Evolutionary conservation across 2,888 invertebrate species (phyloP), one percentile per base, ranked within the genome.

Genomic region (Latrodectus elegans): DNA sequence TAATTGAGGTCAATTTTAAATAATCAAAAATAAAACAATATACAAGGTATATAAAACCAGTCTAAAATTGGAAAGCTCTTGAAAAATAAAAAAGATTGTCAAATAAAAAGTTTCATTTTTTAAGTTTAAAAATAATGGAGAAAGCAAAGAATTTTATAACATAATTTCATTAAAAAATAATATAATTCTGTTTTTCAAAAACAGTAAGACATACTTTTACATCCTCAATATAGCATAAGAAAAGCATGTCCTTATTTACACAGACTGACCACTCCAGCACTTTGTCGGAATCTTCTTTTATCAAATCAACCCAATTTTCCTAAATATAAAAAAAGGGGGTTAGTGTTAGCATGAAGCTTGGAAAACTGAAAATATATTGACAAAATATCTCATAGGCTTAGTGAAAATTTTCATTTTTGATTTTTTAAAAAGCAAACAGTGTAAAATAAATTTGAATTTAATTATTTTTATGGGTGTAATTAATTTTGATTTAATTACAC

Each of bases 241-340:
- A 94, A 60, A 99, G 93, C 92, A 97, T 96, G 92, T 97, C 95
- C n/a, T 94, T 93, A 80, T 88, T 75, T 0, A 97, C 97, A 80
- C 96, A 95, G 11, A 94, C 94, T 0, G 95, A 96, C 96, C 97
- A 97, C 92, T 98, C 97, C 68, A 99, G 92, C 0, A 99, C 98
- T 93, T 98, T 96, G 88, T 94, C 95, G 8, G 95, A 92, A 92
- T 99, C 95, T 92, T 99, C 97, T 49, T 95, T 93, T 90, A 99
- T 94, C 26, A 99, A 93, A 1, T 95, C 96, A 53, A 93, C 93
- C 98, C 99, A 99, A 90, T 96, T 95, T 83, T 95, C 95, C 92
- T 95, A 94, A 38, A 17, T 4, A 38, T 6, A 38, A 38, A 38
- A n/a, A 38, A 38, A 38, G 38, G 6, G 38, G 6, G 38, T 22